Conservation (phyloP, 2,888 invertebrate species). For the Hypselothyrea guttata region DNA sequence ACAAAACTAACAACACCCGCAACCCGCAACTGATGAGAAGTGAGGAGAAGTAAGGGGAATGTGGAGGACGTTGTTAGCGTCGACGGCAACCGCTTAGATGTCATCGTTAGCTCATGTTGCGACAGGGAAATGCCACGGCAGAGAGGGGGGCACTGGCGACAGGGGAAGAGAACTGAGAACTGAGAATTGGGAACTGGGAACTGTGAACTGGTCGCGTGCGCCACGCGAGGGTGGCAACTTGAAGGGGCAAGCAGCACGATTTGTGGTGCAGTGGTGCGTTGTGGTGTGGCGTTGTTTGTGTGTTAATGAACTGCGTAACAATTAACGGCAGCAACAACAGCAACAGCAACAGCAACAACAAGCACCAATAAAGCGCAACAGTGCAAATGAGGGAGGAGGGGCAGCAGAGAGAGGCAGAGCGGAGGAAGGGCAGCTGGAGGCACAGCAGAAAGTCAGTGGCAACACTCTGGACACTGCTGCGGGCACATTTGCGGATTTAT, state of each 20-base stretch:
- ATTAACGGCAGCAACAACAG: slow-evolving; percentile 60
- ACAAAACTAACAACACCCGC: slow-evolving; percentile 21
- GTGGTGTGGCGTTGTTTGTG: slow-evolving; percentile 43
- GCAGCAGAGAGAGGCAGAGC: too few relatives aligned
- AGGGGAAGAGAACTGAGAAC: slow-evolving; percentile 17
- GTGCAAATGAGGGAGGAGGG: neutral
- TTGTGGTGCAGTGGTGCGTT: slow-evolving; percentile 25
- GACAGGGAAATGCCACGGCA: slow-evolving; percentile 8
- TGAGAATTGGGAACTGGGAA: slow-evolving; percentile 17
- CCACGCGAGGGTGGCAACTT: slow-evolving; percentile 70
- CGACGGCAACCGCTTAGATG: slow-evolving; percentile 68
- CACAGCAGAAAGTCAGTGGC: neutral
- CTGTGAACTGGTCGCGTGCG: slow-evolving; percentile 62
- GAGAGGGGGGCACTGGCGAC: slow-evolving; percentile 2
- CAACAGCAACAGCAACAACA: neutral
- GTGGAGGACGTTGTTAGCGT: slow-evolving; percentile 56
- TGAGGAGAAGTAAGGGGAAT: slow-evolving; percentile 42
- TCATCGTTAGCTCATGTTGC: slow-evolving; percentile 65
- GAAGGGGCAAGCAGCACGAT: slow-evolving; percentile 47
- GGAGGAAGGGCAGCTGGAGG: too few relatives aligned
- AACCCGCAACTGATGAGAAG: slow-evolving; percentile 40
- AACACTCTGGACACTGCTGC: slow-evolving; percentile 45
- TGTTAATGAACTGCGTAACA: slow-evolving; percentile 75
- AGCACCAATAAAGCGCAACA: slow-evolving; percentile 45
- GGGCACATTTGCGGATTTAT: slow-evolving; percentile 73